phyloP scores from a whole-genome alignment of 2,888 invertebrate species.

The Dascillus cervinus region DNA sequence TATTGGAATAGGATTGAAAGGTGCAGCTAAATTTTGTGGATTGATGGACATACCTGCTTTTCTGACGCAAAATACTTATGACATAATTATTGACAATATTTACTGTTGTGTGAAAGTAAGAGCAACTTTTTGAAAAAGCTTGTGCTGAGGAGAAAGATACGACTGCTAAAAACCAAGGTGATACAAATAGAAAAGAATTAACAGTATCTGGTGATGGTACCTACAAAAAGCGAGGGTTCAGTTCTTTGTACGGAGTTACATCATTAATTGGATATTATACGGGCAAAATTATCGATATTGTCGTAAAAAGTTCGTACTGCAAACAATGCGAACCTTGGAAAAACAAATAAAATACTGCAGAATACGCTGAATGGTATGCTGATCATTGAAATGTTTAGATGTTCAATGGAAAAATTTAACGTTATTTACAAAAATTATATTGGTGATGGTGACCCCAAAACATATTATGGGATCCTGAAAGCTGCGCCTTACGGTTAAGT shows the following conservation, averaged over 20 bases:
- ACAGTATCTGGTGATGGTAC: conserved; percentile 9
- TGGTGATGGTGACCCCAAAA: no score
- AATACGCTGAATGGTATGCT: conserved; percentile 16
- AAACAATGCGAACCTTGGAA: no score
- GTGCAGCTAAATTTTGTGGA: conserved; percentile 12
- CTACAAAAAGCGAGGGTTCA: conserved; percentile 9
- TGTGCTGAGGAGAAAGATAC: conserved; percentile 8
- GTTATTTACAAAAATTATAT: no score
- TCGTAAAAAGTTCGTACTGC: conserved; percentile 14
- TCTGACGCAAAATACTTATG: conserved; percentile 6
- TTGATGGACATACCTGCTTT: conserved; percentile 17
- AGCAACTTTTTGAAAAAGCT: conserved; percentile 13
- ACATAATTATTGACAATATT: conserved; percentile 8
- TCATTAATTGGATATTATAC: conserved; percentile 15
- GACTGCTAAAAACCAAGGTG: conserved; percentile 1
- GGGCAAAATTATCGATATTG: conserved; percentile 17
- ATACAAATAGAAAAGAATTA: conserved; percentile 2
- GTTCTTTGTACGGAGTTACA: conserved; percentile 13
- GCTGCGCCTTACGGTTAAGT: conserved; percentile 15
- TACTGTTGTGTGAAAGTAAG: conserved; percentile 4
- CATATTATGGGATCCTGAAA: no score
- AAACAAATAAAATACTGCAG: conserved; percentile 13
- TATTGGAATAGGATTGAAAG: conserved; percentile 14
- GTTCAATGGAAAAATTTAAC: conserved; percentile 7
- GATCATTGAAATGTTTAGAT: conserved; percentile 14